Evolutionary conservation across 2,888 invertebrate genomes (phyloP).

Genomic region (Octonoba sinensis): DNA sequence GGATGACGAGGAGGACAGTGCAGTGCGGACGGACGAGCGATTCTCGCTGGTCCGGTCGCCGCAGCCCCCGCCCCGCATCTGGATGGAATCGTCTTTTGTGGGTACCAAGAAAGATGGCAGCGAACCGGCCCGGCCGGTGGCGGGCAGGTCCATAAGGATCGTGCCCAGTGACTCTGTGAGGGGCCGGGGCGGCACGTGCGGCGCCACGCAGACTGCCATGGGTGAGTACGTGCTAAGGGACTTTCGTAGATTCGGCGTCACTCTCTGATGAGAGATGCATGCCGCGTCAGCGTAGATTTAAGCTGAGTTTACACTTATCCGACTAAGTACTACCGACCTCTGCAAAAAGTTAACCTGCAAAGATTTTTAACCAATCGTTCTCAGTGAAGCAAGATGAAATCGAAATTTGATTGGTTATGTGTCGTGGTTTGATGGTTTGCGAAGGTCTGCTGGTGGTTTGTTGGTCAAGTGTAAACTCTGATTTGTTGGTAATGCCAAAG

Average conservation of each 20-base stretch:
- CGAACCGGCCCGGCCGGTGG: not conserved
- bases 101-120: constrained; percentile 75
- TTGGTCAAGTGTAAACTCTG: no score
- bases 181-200: constrained; percentile 1
- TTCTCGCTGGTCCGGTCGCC: constrained; percentile 69
- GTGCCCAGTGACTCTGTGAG: constrained; percentile 40
- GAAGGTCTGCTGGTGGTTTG: no score
- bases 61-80: constrained; percentile 76
- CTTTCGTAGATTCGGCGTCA: constrained; percentile 63
- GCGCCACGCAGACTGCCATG: constrained; percentile 53
- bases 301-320: no score
- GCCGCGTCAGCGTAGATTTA: no score
- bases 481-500: no score
- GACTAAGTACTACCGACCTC: no score
- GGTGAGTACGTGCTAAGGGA: constrained; percentile 64
- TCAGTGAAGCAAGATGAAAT: no score
- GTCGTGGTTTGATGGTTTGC: no score
- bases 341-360: no score
- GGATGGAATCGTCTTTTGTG: constrained; percentile 93
- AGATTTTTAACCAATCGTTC: no score
- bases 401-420: no score
- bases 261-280: constrained; percentile 22
- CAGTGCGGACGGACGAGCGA: constrained; percentile 40
- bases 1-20: constrained; percentile 16
- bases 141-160: constrained; percentile 41